Conservation (phyloP, 2,797 vertebrate genomes). For the Myotis planiceps region DNA sequence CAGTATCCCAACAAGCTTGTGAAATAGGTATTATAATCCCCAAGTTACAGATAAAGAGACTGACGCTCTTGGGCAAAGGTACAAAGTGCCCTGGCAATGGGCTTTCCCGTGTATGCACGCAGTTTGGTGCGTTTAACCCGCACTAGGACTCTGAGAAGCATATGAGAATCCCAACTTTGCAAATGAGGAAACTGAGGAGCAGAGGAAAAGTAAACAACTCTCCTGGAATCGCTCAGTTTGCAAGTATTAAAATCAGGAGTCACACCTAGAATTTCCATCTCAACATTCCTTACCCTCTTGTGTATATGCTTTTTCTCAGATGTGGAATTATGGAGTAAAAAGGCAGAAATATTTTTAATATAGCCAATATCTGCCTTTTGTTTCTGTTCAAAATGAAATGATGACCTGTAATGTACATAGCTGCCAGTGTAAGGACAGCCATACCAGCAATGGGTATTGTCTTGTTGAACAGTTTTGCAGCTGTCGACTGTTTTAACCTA, state of each 20-base stretch:
- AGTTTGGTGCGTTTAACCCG: not conserved
- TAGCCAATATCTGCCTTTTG: not conserved
- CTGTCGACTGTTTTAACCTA: not conserved
- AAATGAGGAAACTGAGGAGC: not conserved
- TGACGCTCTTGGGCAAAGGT: not conserved
- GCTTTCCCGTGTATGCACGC: rapidly evolving
- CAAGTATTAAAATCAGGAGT: not conserved
- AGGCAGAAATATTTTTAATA: not conserved
- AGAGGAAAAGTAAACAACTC: not conserved
- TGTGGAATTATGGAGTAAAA: not conserved
- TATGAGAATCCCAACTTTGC: not conserved
- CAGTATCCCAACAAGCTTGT: not conserved
- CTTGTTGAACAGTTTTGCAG: not conserved
- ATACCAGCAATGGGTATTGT: not conserved
- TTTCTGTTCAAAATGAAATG: not conserved
- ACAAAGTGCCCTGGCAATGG: not conserved
- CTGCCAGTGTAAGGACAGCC: not conserved
- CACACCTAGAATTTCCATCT: not conserved
- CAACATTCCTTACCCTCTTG: not conserved
- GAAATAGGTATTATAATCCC: not conserved
- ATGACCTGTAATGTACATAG: not conserved
- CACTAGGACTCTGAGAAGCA: rapidly evolving
- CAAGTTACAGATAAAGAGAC: not conserved
- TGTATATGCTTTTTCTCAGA: not conserved
- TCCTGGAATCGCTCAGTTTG: not conserved